Percentiles rank a stretch among this genome's conserved stretches.
Evolutionary conservation across 1,140 invertebrate species (phyloP).

Genomic region (Caenorhabditis inopinata): DNA sequence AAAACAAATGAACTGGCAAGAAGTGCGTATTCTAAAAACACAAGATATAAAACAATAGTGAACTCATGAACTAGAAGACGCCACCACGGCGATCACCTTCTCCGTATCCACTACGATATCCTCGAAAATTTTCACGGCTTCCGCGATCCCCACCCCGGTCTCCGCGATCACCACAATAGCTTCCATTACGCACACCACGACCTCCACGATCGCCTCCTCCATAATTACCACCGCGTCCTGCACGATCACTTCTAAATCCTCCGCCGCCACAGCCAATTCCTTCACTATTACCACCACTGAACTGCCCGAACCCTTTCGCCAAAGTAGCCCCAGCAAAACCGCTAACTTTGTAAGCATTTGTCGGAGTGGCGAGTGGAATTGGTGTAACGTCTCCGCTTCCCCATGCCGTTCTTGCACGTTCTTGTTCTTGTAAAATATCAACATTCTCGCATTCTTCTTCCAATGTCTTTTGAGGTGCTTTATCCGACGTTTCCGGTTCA

Average conservation of each 20-base stretch:
- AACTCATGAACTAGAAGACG: neutral
- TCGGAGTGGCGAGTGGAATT: neutral
- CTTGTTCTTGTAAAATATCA: neutral
- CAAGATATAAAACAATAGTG: neutral
- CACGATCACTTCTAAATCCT: neutral
- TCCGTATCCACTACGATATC: neutral
- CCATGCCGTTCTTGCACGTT: neutral
- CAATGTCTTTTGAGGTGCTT: neutral
- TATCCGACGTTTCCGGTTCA: no score
- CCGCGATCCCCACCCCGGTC: neutral
- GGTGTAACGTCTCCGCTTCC: neutral
- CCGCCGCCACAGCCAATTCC: neutral
- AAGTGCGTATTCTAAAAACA: neutral
- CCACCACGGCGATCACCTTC: neutral
- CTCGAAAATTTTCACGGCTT: neutral
- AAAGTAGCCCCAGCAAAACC: neutral
- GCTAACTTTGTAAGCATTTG: conserved; percentile 5
- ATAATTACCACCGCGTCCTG: neutral
- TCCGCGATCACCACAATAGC: no score
- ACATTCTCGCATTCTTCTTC: neutral
- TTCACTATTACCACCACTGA: neutral
- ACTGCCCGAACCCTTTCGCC: neutral
- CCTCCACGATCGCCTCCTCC: neutral
- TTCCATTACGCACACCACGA: no score
- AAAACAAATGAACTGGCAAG: neutral